Conservation (phyloP, 2,797 vertebrate genomes). For the Squalus acanthias region DNA sequence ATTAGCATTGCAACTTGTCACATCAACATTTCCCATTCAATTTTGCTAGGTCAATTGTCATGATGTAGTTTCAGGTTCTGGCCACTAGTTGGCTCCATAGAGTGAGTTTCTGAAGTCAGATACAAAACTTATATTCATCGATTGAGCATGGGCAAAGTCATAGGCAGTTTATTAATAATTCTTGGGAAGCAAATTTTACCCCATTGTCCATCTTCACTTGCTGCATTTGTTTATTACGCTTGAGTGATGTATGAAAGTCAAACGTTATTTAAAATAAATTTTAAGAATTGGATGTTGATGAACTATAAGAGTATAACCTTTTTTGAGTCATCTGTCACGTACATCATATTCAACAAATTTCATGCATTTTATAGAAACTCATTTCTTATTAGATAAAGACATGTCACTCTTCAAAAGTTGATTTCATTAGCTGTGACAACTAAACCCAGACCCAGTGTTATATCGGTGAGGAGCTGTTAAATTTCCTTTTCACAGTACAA, state of each 20-base stretch:
- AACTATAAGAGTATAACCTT: neutral
- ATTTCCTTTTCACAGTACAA: constrained; percentile 3
- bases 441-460: constrained; percentile 64
- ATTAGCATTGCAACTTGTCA: neutral
- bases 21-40: neutral
- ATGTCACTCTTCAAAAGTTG: constrained; percentile 52
- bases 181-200: neutral
- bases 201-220: neutral
- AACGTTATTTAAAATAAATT: constrained; percentile 29
- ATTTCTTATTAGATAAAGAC: constrained; percentile 29
- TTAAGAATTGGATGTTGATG: neutral
- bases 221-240: constrained; percentile 3
- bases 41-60: neutral
- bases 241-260: constrained; percentile 29
- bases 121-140: neutral
- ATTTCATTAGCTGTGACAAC: constrained; percentile 61
- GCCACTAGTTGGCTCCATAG: neutral
- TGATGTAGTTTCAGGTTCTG: neutral
- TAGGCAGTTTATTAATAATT: neutral
- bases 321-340: constrained; percentile 21
- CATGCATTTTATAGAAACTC: constrained; percentile 33
- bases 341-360: constrained; percentile 7
- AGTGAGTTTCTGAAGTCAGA: neutral
- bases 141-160: neutral
- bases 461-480: constrained; percentile 55